phyloP scores from a whole-genome alignment of 2,113 vertebrate species.

The Dendropsophus ebraccatus region DNA sequence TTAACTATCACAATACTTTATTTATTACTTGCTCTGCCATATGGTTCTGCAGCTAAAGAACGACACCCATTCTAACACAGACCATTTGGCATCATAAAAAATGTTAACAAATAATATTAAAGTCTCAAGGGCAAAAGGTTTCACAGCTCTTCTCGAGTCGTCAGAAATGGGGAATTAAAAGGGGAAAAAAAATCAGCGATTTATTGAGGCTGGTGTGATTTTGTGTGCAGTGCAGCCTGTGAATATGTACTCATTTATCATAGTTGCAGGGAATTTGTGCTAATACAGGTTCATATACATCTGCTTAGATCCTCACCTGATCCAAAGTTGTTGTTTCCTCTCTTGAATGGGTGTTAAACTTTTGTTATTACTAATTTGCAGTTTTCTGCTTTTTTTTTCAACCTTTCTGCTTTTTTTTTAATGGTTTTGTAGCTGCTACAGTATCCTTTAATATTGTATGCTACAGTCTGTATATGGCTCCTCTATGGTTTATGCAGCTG shows the following conservation, averaged over 20 bases:
- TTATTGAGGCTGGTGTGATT: constrained; percentile 52
- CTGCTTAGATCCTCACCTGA: constrained; percentile 48
- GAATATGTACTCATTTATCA: constrained; percentile 52
- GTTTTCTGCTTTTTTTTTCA: not conserved
- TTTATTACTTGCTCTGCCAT: constrained; percentile 84
- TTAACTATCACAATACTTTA: constrained; percentile 90
- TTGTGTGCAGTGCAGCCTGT: constrained; percentile 33
- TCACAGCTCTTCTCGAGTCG: constrained; percentile 70
- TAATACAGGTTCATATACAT: constrained; percentile 36
- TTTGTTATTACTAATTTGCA: not conserved
- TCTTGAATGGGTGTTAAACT: not conserved
- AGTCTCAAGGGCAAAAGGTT: constrained; percentile 81
- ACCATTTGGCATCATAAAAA: constrained; percentile 87
- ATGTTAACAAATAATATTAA: constrained; percentile 87
- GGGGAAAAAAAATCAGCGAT: constrained; percentile 37
- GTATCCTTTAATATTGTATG: not conserved
- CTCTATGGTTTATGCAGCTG: not conserved
- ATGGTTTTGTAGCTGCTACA: not conserved
- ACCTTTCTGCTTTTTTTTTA: too few relatives aligned
- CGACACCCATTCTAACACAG: constrained; percentile 78
- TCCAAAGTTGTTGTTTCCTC: constrained; percentile 18
- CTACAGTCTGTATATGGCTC: not conserved
- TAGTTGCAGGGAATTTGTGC: constrained; percentile 51
- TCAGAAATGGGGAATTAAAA: constrained; percentile 74
- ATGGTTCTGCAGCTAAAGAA: constrained; percentile 86